phyloP scores from a whole-genome alignment of 2,888 invertebrate genomes.

The Eudemis profundana region DNA sequence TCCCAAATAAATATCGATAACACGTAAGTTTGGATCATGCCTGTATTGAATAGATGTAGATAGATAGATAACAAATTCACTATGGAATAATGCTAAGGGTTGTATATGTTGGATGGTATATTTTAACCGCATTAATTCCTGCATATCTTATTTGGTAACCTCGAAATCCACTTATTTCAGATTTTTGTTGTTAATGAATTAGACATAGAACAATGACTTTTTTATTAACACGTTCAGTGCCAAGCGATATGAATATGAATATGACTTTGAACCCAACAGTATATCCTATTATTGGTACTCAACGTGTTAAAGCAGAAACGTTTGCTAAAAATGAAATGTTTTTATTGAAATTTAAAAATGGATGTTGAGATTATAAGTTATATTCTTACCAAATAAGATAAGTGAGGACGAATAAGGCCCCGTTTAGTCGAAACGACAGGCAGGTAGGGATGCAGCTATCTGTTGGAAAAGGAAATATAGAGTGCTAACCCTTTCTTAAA shows the following conservation, averaged over 20 bases:
- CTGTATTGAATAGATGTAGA: slow-evolving; percentile 57
- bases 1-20: slow-evolving; percentile 15
- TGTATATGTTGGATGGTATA: slow-evolving; percentile 55
- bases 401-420: neutral
- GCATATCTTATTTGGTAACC: neutral
- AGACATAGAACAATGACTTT: no score
- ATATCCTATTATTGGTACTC: no score
- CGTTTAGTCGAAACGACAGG: no score
- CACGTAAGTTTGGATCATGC: slow-evolving; percentile 46
- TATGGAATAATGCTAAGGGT: slow-evolving; percentile 52
- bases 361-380: neutral
- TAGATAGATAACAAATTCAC: slow-evolving; percentile 63
- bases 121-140: slow-evolving; percentile 5
- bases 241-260: no score
- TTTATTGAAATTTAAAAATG: neutral
- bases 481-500: no score
- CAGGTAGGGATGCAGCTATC: no score
- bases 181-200: no score
- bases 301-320: neutral
- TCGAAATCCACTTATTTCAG: no score
- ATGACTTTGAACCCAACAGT: no score
- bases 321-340: neutral
- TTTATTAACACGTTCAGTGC: no score
- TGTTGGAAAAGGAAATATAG: no score
- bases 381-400: neutral